Base-by-base conservation (phyloP, 2,797 vertebrate genomes). In the Syngnathus acus region DNA sequence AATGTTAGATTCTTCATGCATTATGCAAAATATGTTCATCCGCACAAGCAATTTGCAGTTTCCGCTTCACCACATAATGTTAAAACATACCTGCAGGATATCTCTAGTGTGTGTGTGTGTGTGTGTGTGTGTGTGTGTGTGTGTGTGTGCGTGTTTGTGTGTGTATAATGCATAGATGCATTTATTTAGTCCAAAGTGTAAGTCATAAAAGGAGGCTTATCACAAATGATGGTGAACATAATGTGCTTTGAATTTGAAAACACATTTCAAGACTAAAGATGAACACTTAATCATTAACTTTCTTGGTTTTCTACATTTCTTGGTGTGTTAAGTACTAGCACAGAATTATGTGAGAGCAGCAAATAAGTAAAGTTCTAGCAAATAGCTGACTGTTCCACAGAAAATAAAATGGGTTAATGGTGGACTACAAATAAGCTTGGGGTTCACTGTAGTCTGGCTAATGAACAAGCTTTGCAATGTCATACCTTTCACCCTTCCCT, bases 1-100 rank as follows among this genome's bases (percentile, higher is more conserved):
- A 65, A 68, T 74, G 72, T 78, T 71, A 65, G 68, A 72, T 74
- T 64, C 69, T 74, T 76, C 73, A 78, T 81, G 76, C 78, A 85
- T 84, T 72, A 78, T 78, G 75, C 75, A 76, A 73, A 76, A 58
- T 76, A 70, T 72, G 70, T 73, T 70, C 75, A 72, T 85, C 73
- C 68, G 78, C 77, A 82, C 75, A 79, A 79, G 72, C 77, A 79
- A 82, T 79, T 84, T 82, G 72, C 75, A 60, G 73, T 81, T 79
- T 79, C 70, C 75, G 74, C 68, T 74, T 78, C 76, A 70, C 76
- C 66, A 76, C 72, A 26, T 76, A 65, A 77, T 76, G 70, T 66
- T 68, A 26, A 76, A 67, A 55, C 67, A 68, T 66, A 70, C 68
- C 65, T 62, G 72, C 50, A 66, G 65, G 65, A 17, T 48, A 60